Conservation (phyloP, 92 coral and sea anemone species). For the Palythoa grandiflora region DNA sequence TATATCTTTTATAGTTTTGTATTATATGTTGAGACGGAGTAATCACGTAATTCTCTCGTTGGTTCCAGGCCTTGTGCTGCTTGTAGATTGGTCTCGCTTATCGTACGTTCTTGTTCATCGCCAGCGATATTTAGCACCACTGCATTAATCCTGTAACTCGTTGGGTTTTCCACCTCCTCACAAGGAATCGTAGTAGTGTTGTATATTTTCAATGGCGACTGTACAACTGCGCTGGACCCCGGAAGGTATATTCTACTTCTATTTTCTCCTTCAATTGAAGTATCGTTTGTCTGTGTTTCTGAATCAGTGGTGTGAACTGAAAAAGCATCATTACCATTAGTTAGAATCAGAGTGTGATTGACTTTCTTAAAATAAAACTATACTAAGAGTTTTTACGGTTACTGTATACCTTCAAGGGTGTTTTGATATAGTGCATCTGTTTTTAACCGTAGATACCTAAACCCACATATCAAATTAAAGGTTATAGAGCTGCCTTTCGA, state of each 20-base stretch:
- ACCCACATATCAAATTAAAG: too few species aligned
- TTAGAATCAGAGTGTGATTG: neutral
- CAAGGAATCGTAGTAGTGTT: neutral
- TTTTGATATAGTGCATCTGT: too few species aligned
- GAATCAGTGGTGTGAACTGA: conserved; percentile 32
- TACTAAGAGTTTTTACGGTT: neutral
- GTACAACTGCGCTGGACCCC: neutral
- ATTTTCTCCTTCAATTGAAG: neutral
- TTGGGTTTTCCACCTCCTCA: conserved; percentile 33
- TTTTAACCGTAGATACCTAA: too few species aligned
- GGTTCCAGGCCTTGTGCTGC: neutral
- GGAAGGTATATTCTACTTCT: neutral
- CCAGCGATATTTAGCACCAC: conserved; percentile 2
- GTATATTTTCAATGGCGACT: neutral
- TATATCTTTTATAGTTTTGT: neutral
- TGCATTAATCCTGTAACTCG: neutral
- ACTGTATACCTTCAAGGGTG: too few species aligned
- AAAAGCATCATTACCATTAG: neutral
- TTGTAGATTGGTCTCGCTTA: neutral
- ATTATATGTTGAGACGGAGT: neutral
- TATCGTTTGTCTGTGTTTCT: conserved; percentile 20
- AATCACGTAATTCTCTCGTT: neutral
- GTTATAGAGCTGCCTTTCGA: too few species aligned
- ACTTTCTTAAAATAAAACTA: neutral
- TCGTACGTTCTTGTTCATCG: neutral